A percentile compares a stretch with the other conserved stretches of the same genome.
phyloP scores from a whole-genome alignment of 2,113 vertebrate species.

The Agapornis roseicollis region DNA sequence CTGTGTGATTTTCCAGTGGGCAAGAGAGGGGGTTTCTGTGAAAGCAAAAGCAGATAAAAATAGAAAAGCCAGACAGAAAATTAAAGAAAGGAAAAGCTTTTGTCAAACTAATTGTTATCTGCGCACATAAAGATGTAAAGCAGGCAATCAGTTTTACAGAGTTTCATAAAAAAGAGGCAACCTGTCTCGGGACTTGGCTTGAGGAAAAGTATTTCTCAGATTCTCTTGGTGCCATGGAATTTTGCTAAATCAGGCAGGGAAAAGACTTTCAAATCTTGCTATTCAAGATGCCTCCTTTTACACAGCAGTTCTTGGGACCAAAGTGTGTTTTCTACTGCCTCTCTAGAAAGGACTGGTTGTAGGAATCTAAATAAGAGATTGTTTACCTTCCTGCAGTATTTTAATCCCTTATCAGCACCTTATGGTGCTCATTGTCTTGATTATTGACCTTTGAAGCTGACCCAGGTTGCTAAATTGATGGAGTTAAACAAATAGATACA shows the following conservation, averaged over 20 bases:
- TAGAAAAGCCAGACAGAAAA: background rate
- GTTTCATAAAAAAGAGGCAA: background rate
- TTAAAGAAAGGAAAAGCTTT: background rate
- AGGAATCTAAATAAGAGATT: background rate
- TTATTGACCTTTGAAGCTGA: background rate
- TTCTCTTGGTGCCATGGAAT: background rate
- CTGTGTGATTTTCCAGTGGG: background rate
- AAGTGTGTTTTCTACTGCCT: background rate
- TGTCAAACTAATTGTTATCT: background rate
- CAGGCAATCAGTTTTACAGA: background rate
- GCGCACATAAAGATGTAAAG: background rate
- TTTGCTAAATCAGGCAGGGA: background rate
- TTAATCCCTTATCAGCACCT: background rate
- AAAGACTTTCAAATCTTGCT: background rate
- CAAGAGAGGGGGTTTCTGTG: background rate
- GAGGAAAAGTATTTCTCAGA: background rate
- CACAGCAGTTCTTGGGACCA: background rate
- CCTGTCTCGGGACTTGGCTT: background rate
- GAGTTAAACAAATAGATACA: background rate
- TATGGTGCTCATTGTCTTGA: background rate
- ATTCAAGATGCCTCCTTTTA: background rate
- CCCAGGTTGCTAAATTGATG: background rate
- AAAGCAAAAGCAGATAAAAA: constrained; percentile 7
- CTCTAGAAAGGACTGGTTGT: background rate
- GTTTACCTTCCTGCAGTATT: background rate